Evolutionary conservation across 2,888 invertebrate genomes (phyloP).

Genomic region (Dendrolimus pini): DNA sequence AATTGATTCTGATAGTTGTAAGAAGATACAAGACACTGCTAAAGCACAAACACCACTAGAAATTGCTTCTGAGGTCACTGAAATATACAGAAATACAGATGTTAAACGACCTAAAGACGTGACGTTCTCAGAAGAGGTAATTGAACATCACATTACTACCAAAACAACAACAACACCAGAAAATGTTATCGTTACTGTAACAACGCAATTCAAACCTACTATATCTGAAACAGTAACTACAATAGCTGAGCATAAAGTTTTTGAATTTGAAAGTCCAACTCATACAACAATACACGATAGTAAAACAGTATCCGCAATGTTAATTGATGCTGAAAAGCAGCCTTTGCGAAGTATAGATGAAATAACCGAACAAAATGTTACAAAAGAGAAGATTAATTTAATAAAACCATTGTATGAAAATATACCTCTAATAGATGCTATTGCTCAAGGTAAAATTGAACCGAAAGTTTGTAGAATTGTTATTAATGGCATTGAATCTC

Average conservation of each 20-base stretch:
- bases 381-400: slow-evolving; percentile 42
- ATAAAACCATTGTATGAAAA: slow-evolving; percentile 57
- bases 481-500: slow-evolving; percentile 77
- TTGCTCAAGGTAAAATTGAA: slow-evolving; percentile 79
- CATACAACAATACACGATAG: slow-evolving; percentile 28
- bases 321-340: slow-evolving; percentile 66
- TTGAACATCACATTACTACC: slow-evolving; percentile 17
- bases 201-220: slow-evolving; percentile 27
- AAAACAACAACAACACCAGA: slow-evolving; percentile 20
- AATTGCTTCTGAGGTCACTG: background rate
- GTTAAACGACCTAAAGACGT: slow-evolving; percentile 2
- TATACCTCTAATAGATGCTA: slow-evolving; percentile 78
- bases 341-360: slow-evolving; percentile 64
- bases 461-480: slow-evolving; percentile 80
- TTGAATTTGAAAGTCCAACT: slow-evolving; percentile 21
- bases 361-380: slow-evolving; percentile 64
- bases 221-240: slow-evolving; percentile 25
- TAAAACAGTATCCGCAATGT: slow-evolving; percentile 50
- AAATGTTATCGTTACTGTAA: slow-evolving; percentile 25
- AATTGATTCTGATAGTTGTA: slow-evolving; percentile 27
- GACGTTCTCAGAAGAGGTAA: slow-evolving; percentile 13
- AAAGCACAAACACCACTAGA: background rate
- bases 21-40: slow-evolving; percentile 14
- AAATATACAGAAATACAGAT: background rate
- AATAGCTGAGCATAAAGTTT: slow-evolving; percentile 25